Evolutionary conservation across 2,888 invertebrate species (phyloP).

Genomic region (Dilophus febrilis): DNA sequence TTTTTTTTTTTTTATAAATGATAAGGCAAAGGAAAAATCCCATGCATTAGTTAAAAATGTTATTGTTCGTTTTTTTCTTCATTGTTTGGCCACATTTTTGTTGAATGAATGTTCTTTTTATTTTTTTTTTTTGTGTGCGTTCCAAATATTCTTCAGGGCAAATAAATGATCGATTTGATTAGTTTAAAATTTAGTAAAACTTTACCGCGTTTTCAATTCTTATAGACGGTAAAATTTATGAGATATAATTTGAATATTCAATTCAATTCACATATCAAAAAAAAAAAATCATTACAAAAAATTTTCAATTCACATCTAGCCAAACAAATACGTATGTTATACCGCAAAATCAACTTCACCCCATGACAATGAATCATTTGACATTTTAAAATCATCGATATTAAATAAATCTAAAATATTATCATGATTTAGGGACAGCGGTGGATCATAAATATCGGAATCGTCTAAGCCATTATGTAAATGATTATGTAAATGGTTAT

Average conservation of each 20-base stretch:
- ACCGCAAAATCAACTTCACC: slow-evolving; percentile 29
- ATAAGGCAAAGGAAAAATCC: too few species aligned
- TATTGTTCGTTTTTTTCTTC: too few species aligned
- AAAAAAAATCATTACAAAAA: background rate
- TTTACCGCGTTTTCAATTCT: background rate
- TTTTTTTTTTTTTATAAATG: too few species aligned
- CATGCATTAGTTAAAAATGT: too few species aligned
- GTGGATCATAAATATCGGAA: slow-evolving; percentile 8
- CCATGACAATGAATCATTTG: slow-evolving; percentile 17
- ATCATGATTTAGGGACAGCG: slow-evolving; percentile 14
- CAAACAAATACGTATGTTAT: slow-evolving; percentile 11
- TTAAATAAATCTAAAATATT: slow-evolving; percentile 28
- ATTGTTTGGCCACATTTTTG: too few species aligned
- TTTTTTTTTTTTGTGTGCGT: too few species aligned
- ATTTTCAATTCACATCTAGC: background rate
- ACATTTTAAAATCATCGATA: slow-evolving; percentile 30
- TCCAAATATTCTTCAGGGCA: too few species aligned
- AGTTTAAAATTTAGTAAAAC: too few species aligned
- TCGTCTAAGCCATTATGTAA: slow-evolving; percentile 4
- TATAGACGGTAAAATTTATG: background rate
- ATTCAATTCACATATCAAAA: background rate
- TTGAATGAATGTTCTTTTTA: too few species aligned
- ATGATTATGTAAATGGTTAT: background rate
- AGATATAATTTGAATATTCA: background rate
- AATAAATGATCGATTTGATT: too few species aligned